These are phyloP conservation scores for Cyprinodon variegatus DNA, from an alignment of 2,113 vertebrate genomes.

Conservation along the genomic window DNA sequence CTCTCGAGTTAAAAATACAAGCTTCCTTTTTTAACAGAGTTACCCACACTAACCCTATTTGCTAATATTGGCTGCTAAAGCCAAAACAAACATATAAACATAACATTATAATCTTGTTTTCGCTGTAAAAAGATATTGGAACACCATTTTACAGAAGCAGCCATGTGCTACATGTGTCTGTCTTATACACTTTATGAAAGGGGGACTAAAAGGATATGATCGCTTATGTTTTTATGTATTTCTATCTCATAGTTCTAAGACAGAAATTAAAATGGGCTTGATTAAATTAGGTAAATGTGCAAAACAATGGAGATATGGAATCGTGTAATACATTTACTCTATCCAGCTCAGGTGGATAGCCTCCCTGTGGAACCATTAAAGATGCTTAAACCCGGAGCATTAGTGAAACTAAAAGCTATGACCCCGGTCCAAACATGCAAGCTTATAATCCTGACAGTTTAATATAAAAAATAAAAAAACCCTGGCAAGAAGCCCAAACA, in stretches of 20 bases:
- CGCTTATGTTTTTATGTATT: not conserved
- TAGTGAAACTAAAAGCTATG: conserved; percentile 49
- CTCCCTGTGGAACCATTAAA: conserved; percentile 43
- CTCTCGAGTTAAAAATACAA: not conserved
- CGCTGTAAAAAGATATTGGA: not conserved
- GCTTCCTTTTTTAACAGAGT: not conserved
- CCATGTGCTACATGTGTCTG: not conserved
- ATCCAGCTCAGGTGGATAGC: conserved; percentile 22
- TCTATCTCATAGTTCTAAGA: not conserved
- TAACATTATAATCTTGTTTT: not conserved
- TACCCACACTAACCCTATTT: not conserved
- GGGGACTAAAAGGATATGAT: not conserved
- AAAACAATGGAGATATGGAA: not conserved
- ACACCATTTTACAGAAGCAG: not conserved
- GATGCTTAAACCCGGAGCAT: conserved; percentile 44
- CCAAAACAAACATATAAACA: not conserved
- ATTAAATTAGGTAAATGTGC: not conserved
- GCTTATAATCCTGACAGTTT: conserved; percentile 17
- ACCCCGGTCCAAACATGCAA: conserved; percentile 52
- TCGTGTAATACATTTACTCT: not conserved
- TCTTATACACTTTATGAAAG: not conserved
- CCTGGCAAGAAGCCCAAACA: conserved; percentile 17
- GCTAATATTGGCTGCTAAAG: not conserved
- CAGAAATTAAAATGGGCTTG: not conserved
- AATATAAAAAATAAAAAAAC: not conserved